A percentile compares a stretch with the other conserved stretches of the same genome.
Evolutionary conservation across 2,797 vertebrate species (phyloP).

Genomic region (Scolopax rusticola): DNA sequence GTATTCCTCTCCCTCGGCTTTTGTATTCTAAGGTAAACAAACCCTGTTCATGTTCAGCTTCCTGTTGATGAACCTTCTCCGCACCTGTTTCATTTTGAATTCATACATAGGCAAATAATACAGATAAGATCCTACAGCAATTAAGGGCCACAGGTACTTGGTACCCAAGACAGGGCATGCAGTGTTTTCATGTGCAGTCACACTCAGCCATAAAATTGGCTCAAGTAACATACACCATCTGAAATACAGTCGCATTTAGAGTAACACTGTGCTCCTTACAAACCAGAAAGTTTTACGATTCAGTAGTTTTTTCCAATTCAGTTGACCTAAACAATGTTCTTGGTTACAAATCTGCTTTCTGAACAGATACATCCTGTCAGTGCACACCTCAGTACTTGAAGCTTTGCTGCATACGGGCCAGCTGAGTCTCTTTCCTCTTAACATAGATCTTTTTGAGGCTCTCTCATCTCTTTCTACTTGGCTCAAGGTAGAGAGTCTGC

Average conservation of each 20-base stretch:
- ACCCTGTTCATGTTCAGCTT: not conserved
- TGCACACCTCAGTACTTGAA: not conserved
- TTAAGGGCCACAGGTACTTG: not conserved
- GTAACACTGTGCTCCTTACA: not conserved
- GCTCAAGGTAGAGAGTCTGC: not conserved
- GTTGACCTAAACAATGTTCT: not conserved
- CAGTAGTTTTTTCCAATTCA: not conserved
- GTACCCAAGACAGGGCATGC: not conserved
- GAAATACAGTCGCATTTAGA: not conserved
- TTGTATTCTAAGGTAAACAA: not conserved
- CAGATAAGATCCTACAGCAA: not conserved
- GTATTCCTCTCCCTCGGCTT: not conserved
- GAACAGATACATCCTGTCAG: not conserved
- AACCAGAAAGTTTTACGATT: not conserved
- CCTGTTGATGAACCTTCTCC: not conserved
- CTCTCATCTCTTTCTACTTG: not conserved
- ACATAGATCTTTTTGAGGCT: not conserved
- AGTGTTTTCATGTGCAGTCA: not conserved
- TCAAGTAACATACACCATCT: not conserved
- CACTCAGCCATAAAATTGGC: not conserved
- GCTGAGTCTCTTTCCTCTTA: not conserved
- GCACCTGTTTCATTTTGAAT: not conserved
- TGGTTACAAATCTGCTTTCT: not conserved
- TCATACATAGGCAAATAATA: not conserved
- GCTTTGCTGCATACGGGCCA: not conserved